phyloP scores from a whole-genome alignment of 1,140 invertebrate species.

The Palaemon carinicauda region DNA sequence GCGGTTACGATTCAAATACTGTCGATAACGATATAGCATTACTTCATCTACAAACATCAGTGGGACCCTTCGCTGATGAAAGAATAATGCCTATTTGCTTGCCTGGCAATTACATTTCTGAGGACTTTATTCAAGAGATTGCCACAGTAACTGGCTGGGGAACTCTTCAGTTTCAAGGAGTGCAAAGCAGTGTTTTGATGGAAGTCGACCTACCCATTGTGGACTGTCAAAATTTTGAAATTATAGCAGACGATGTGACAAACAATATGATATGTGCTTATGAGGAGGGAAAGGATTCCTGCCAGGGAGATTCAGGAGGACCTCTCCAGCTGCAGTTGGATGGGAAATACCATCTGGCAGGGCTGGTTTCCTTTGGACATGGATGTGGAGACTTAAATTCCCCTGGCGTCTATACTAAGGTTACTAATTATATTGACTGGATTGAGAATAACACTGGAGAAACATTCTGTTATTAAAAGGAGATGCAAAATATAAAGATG shows the following conservation, averaged over 20 bases:
- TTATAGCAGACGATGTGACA: background rate
- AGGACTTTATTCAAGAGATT: constrained; percentile 66
- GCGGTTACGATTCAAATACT: constrained; percentile 64
- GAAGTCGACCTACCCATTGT: constrained; percentile 71
- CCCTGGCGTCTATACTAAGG: constrained; percentile 62
- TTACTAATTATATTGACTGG: constrained; percentile 61
- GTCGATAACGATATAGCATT: constrained; percentile 73
- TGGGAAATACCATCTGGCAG: constrained; percentile 61
- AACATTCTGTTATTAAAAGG: background rate
- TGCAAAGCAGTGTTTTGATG: constrained; percentile 68
- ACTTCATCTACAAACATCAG: constrained; percentile 65
- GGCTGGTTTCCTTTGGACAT: constrained; percentile 61
- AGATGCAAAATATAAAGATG: too few relatives aligned
- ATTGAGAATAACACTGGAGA: constrained; percentile 48
- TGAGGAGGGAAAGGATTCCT: constrained; percentile 15
- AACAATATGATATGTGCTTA: constrained; percentile 47
- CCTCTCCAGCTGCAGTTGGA: constrained; percentile 59
- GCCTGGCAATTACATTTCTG: constrained; percentile 68
- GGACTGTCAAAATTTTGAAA: constrained; percentile 16
- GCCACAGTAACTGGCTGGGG: constrained; percentile 72
- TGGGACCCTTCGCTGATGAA: constrained; percentile 66
- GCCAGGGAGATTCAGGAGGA: constrained; percentile 62
- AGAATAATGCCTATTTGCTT: constrained; percentile 74
- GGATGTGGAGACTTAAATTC: constrained; percentile 61
- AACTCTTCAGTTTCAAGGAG: constrained; percentile 67